These are phyloP conservation scores for Reticulitermes lucifugus DNA, from an alignment of 2,888 invertebrate genomes.

Conservation along the genomic window DNA sequence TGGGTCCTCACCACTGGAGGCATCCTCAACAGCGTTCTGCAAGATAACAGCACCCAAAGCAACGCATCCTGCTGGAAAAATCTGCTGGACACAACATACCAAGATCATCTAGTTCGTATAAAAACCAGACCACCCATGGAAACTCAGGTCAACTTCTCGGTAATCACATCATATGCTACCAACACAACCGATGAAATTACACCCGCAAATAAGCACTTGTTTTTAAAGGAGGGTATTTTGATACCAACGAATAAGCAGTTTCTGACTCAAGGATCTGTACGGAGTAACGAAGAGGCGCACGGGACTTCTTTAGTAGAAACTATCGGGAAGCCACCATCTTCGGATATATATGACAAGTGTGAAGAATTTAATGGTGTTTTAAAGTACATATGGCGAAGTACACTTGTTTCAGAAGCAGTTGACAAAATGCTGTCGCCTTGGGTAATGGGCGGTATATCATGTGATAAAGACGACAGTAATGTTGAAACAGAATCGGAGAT, in stretches of 20 bases:
- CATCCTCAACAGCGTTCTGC: not conserved
- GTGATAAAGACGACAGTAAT: slow-evolving; percentile 61
- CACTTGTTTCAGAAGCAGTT: slow-evolving; percentile 66
- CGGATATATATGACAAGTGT: not conserved
- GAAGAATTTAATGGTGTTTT: slow-evolving; percentile 3
- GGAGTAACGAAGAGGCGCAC: not conserved
- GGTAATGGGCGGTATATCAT: slow-evolving; percentile 65
- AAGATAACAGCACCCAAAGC: not conserved
- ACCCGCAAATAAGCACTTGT: not conserved
- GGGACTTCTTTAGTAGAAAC: not conserved
- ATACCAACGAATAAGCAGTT: not conserved
- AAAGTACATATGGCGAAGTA: slow-evolving; percentile 69
- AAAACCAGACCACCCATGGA: not conserved
- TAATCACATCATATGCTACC: not conserved
- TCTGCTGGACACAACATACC: not conserved
- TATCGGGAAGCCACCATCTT: not conserved
- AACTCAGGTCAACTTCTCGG: not conserved
- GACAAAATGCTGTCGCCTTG: slow-evolving; percentile 65
- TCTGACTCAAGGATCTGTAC: not conserved
- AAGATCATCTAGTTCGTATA: not conserved
- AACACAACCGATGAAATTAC: not conserved
- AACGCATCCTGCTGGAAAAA: not conserved
- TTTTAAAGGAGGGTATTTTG: not conserved
- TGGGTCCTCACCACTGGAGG: slow-evolving; percentile 18
- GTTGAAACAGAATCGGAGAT: slow-evolving; percentile 56